phyloP scores from a whole-genome alignment of 2,797 vertebrate genomes.

The Rousettus madagascariensis region DNA sequence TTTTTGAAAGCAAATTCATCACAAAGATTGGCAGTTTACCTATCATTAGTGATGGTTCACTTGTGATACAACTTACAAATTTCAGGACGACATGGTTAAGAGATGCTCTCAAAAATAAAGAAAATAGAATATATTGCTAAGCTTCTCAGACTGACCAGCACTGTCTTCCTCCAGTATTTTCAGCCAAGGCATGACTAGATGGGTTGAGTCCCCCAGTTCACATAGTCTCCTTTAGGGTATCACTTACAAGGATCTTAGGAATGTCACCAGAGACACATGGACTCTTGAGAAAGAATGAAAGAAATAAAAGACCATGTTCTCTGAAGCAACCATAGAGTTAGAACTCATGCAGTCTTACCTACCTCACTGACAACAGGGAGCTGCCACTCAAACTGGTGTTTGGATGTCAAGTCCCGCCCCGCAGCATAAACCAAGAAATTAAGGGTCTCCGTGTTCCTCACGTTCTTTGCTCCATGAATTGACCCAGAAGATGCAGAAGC shows the following conservation, averaged over 20 bases:
- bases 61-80: not conserved
- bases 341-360: not conserved
- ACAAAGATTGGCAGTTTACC: not conserved
- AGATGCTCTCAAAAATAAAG: not conserved
- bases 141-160: not conserved
- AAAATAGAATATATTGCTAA: not conserved
- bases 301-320: not conserved
- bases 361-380: not conserved
- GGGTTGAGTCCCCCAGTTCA: not conserved
- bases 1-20: not conserved
- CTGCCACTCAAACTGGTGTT: not conserved
- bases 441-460: fast-evolving
- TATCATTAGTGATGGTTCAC: not conserved
- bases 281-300: not conserved
- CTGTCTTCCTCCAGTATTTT: not conserved
- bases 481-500: not conserved
- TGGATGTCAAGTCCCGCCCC: not conserved
- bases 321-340: not conserved
- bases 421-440: not conserved
- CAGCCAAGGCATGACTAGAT: not conserved
- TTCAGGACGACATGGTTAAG: not conserved
- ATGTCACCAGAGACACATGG: not conserved
- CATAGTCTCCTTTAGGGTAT: not conserved
- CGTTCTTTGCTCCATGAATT: not conserved
- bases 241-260: not conserved